Conservation (phyloP, 2,113 vertebrate genomes). For the Heloderma charlesbogerti region DNA sequence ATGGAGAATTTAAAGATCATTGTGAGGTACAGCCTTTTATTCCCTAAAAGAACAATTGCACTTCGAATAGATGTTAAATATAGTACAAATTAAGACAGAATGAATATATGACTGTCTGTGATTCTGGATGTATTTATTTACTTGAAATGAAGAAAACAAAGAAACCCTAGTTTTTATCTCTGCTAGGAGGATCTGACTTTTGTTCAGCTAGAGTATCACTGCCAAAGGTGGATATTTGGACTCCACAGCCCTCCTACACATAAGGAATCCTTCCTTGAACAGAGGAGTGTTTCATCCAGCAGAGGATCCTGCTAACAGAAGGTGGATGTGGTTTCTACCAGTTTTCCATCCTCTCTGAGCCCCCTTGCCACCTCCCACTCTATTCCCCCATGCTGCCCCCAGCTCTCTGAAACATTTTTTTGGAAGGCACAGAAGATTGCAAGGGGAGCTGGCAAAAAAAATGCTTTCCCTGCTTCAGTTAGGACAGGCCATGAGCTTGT, state of each 20-base stretch:
- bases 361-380: not conserved
- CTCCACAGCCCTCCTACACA: not conserved
- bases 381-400: not conserved
- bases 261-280: not conserved
- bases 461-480: not conserved
- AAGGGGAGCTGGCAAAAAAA: not conserved
- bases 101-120: not conserved
- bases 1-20: conserved; percentile 61
- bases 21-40: conserved; percentile 38
- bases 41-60: conserved; percentile 30
- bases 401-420: not conserved
- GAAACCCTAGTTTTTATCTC: conserved; percentile 42
- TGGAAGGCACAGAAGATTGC: not conserved
- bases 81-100: conserved; percentile 31
- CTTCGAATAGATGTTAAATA: conserved; percentile 51
- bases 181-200: not conserved
- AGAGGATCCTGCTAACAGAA: not conserved
- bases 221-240: conserved; percentile 40
- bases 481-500: not conserved
- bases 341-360: not conserved
- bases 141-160: conserved; percentile 31
- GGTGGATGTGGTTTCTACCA: not conserved
- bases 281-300: not conserved
- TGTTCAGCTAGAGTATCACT: not conserved
- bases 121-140: not conserved